Evolutionary conservation across 37 sponge, comb jelly and placozoan species (phyloP).

Genomic region (Petrosia ficiformis): DNA sequence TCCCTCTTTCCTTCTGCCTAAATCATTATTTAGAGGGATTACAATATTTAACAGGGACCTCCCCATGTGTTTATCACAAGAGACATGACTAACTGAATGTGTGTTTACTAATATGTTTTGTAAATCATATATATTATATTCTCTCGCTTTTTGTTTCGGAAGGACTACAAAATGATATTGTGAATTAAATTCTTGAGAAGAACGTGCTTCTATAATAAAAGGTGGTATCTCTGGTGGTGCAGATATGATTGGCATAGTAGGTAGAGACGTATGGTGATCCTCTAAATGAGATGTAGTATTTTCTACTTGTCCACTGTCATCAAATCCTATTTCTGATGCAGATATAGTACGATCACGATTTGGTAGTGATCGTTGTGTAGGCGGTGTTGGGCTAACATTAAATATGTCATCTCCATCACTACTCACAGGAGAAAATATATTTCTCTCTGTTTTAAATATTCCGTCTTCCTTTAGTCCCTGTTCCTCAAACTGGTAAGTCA

Average conservation of each 20-base stretch:
- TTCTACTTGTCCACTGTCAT: background rate
- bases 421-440: background rate
- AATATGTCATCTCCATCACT: background rate
- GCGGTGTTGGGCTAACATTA: background rate
- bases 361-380: background rate
- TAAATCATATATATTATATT: slow-evolving; percentile 12
- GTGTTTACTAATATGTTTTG: slow-evolving; percentile 31
- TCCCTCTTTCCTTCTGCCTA: background rate
- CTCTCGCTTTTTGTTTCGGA: slow-evolving; percentile 17
- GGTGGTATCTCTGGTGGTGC: background rate
- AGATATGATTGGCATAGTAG: background rate
- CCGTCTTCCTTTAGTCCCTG: background rate
- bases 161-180: slow-evolving; percentile 41
- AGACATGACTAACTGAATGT: background rate
- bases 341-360: background rate
- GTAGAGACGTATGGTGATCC: background rate
- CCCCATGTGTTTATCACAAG: background rate
- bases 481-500: background rate
- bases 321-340: slow-evolving; percentile 2
- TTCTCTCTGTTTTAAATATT: too few relatives aligned
- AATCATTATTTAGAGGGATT: background rate
- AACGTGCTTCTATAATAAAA: slow-evolving; percentile 4
- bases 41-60: background rate
- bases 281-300: background rate
- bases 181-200: slow-evolving; percentile 10